Conservation (phyloP, 1,140 invertebrate species). For the Magallana ariakensis region DNA sequence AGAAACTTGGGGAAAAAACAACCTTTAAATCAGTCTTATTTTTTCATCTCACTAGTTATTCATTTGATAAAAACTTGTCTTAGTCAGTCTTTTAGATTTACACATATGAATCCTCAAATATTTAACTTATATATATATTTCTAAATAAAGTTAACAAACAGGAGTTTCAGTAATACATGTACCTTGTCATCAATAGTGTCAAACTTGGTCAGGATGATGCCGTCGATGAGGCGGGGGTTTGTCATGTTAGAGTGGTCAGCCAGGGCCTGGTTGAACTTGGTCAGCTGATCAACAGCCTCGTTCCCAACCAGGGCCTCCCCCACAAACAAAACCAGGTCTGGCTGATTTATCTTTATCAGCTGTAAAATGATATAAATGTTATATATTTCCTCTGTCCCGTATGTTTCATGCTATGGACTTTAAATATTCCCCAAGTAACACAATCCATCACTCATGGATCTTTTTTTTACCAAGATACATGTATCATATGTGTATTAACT, state of each 20-base stretch:
- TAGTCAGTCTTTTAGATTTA: not conserved
- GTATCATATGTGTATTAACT: not conserved
- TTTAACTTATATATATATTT: too few species aligned
- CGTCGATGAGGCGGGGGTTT: slow-evolving; percentile 88
- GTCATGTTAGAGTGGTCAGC: slow-evolving; percentile 85
- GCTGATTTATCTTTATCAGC: slow-evolving; percentile 93
- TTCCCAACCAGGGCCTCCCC: slow-evolving; percentile 99
- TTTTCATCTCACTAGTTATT: too few species aligned
- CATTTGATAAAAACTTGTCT: not conserved
- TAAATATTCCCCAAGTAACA: too few species aligned
- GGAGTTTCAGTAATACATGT: slow-evolving; percentile 50
- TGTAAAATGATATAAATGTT: slow-evolving; percentile 72
- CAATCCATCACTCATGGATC: too few species aligned
- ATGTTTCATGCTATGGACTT: too few species aligned
- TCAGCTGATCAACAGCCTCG: slow-evolving; percentile 99
- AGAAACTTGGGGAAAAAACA: too few species aligned
- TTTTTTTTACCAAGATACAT: not conserved
- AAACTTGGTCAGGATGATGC: slow-evolving; percentile 98
- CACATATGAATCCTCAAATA: too few species aligned
- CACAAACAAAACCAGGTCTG: slow-evolving; percentile 98
- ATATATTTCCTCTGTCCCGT: not conserved
- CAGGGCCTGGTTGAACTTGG: slow-evolving; percentile 99
- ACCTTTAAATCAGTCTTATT: too few species aligned
- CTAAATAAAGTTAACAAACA: too few species aligned
- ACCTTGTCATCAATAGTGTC: slow-evolving; percentile 99